Evolutionary conservation across 2,797 vertebrate species (phyloP).

Genomic region (Pseudochirops cupreus): DNA sequence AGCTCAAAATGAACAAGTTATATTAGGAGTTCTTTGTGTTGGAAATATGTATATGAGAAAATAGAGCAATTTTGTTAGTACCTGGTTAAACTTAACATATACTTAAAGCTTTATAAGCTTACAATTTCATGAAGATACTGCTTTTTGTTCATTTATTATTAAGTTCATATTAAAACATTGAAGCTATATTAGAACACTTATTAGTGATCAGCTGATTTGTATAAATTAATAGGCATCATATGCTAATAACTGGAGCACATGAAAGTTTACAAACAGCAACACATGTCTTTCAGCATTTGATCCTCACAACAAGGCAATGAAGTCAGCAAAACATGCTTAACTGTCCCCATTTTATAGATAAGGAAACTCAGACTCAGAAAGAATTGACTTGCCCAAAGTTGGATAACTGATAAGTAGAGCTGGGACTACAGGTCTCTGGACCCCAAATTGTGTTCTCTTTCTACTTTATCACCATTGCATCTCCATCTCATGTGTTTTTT

Average conservation of each 20-base stretch:
- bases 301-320: neutral
- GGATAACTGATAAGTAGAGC: neutral
- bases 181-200: neutral
- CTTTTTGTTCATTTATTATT: neutral
- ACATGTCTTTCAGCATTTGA: neutral
- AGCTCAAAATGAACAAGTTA: neutral
- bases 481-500: neutral
- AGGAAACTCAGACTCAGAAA: neutral
- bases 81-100: neutral
- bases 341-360: neutral
- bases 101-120: neutral
- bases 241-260: neutral
- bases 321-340: neutral
- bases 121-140: neutral
- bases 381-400: neutral
- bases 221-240: neutral
- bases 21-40: neutral
- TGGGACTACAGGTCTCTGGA: neutral
- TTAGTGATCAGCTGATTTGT: neutral
- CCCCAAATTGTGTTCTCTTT: neutral
- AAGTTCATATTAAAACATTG: neutral
- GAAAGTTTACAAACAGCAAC: neutral
- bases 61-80: neutral
- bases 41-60: neutral
- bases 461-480: neutral